Evolutionary conservation across 2,888 invertebrate genomes (phyloP).

Genomic region (Eutolmus rufibarbis): DNA sequence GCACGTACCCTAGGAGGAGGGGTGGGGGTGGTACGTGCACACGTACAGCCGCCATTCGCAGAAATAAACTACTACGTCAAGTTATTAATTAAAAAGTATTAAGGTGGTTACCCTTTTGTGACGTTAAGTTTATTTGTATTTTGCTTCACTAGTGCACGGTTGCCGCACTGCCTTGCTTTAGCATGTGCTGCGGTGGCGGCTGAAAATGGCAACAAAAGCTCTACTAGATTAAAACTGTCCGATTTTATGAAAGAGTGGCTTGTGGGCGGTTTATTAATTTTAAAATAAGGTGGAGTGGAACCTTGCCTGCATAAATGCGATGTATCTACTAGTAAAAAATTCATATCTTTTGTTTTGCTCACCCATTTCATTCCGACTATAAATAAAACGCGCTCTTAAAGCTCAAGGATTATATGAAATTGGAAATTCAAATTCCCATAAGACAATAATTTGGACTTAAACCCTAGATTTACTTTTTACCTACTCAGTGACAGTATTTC

Average conservation of each 20-base stretch:
- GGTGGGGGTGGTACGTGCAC: background rate
- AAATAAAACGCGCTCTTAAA: background rate
- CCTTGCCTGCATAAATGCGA: background rate
- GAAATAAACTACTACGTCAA: background rate
- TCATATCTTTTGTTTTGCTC: background rate
- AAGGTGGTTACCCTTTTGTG: conserved; percentile 8
- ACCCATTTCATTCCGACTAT: background rate
- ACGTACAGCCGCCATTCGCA: background rate
- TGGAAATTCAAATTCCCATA: background rate
- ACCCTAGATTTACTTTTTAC: background rate
- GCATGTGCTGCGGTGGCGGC: background rate
- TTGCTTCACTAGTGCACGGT: background rate
- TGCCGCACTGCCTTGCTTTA: background rate
- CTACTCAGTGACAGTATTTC: background rate
- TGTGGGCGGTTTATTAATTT: conserved; percentile 23
- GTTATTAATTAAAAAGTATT: conserved; percentile 30
- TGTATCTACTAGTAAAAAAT: background rate
- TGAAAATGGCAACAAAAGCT: conserved; percentile 23
- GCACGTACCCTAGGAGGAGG: background rate
- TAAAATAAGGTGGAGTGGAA: background rate
- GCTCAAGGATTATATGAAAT: background rate
- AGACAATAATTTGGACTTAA: background rate
- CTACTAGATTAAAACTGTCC: conserved; percentile 34
- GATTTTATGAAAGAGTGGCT: conserved; percentile 22
- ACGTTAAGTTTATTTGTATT: background rate